Base-by-base conservation (phyloP, 64 coral and sea anemone species). In the Stylophora pistillata region DNA sequence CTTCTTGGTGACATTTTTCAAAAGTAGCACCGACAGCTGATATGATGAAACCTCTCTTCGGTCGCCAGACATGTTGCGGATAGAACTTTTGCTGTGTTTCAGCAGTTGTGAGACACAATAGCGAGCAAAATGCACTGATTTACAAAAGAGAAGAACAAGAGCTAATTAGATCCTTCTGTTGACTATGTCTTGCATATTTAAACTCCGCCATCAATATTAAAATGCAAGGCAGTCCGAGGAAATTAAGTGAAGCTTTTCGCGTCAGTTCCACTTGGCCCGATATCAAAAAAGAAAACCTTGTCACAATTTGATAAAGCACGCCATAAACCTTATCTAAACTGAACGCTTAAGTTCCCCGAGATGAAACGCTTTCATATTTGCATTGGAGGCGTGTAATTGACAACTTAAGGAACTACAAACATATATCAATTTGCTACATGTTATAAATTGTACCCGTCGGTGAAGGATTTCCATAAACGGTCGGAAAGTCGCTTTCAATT, bases 361-460 rank as follows among this genome's bases (percentile, higher is more conserved):
- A 84, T 84, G 61, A 84, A 84, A 84, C 80, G 32, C 20, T 54
- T 21, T 15, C 17, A 20, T 84, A 61, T 84, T 84, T 84, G 80
- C 23, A 2, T 69, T 84, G 60, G 33, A 68, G 80, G 80, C 31
- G 80, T 69, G 61, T 84, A 97, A 93, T 88, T 97, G 95, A 90
- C 91, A 97, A 90, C 41, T 60, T 93, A 93, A 97, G 95, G 85
- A 90, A 97, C 82, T 81, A 29, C 95, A 97, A 97, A 97, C 77
- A 97, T 73, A 87, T 71, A 93, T 76, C 93, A 97, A 97, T 97
- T 97, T 97, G 95, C 88, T 93, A 97, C 95, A 97, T 97, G 74
- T 97, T 93, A 90, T 90, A 93, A 93, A 90, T 84, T 93, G 80
- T 84, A 84, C 80, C 80, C 31, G 62, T 34, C 62, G 34, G 5